Evolutionary conservation across 2,888 invertebrate species (phyloP).

Genomic region (Dolichomitus sp.): DNA sequence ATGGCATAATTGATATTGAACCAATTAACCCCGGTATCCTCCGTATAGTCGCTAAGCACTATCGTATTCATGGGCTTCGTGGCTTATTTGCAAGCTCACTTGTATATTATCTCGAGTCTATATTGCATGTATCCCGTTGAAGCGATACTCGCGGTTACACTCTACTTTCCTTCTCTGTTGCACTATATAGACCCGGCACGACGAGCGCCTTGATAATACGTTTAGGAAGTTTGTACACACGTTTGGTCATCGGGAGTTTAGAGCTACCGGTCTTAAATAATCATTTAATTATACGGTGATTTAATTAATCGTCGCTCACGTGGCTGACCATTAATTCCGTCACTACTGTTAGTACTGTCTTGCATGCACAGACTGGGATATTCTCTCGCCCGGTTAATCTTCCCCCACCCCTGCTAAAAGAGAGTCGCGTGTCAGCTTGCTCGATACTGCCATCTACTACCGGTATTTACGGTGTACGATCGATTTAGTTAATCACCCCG

Average conservation of each 20-base stretch:
- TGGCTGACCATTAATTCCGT: neutral
- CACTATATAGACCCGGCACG: neutral
- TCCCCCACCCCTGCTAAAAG: neutral
- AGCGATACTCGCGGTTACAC: slow-evolving; percentile 19
- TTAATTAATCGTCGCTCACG: slow-evolving; percentile 59
- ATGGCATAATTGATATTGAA: neutral
- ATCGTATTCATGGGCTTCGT: slow-evolving; percentile 17
- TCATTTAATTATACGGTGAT: slow-evolving; percentile 74
- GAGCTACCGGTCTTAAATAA: slow-evolving; percentile 80
- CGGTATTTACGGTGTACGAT: slow-evolving; percentile 58
- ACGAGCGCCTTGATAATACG: slow-evolving; percentile 27
- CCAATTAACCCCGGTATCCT: neutral
- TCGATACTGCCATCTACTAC: slow-evolving; percentile 48
- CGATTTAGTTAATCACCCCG: slow-evolving; percentile 43
- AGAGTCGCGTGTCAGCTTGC: slow-evolving; percentile 20
- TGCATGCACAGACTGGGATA: neutral
- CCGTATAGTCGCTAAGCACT: neutral
- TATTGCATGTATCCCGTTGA: neutral
- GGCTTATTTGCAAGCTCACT: slow-evolving; percentile 10
- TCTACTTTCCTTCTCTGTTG: neutral
- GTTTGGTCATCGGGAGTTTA: slow-evolving; percentile 51
- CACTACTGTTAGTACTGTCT: neutral
- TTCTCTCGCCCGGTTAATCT: slow-evolving; percentile 23
- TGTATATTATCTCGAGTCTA: slow-evolving; percentile 41
- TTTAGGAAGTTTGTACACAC: slow-evolving; percentile 45